phyloP scores from a whole-genome alignment of 2,888 invertebrate species.

The Flexamia atlantica region DNA sequence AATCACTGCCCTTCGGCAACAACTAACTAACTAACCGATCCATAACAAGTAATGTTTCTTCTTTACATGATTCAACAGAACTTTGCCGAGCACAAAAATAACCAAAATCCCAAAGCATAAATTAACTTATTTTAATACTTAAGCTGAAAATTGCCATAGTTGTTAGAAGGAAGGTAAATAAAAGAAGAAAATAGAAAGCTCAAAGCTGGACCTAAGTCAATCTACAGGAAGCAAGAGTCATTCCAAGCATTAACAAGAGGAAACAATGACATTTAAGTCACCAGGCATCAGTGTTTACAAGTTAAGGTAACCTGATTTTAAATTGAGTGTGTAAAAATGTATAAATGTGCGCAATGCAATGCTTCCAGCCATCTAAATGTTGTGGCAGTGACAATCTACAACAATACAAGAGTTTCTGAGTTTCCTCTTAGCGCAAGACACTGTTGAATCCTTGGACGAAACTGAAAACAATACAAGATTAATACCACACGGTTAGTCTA shows the following conservation, averaged over 20 bases:
- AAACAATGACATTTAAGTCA: slow-evolving; percentile 64
- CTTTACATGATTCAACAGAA: slow-evolving; percentile 58
- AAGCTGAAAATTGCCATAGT: slow-evolving; percentile 31
- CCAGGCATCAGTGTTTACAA: slow-evolving; percentile 62
- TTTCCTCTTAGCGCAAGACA: slow-evolving; percentile 63
- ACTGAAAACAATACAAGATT: slow-evolving; percentile 60
- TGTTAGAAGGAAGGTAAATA: slow-evolving; percentile 49
- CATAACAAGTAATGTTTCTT: not conserved
- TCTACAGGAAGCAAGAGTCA: slow-evolving; percentile 62
- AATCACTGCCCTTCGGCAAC: slow-evolving; percentile 18
- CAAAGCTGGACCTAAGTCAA: slow-evolving; percentile 57
- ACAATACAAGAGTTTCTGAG: slow-evolving; percentile 35
- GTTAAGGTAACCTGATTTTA: slow-evolving; percentile 6
- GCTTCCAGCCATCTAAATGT: slow-evolving; percentile 63
- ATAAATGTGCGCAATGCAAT: slow-evolving; percentile 47
- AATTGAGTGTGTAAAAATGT: slow-evolving; percentile 7
- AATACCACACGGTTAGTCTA: slow-evolving; percentile 49
- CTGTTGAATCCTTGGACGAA: slow-evolving; percentile 63
- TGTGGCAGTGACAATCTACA: slow-evolving; percentile 60
- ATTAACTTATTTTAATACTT: slow-evolving; percentile 32
- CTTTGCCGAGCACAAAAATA: slow-evolving; percentile 55
- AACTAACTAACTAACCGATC: slow-evolving; percentile 16
- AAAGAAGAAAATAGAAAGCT: slow-evolving; percentile 50
- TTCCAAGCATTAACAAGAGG: slow-evolving; percentile 63
- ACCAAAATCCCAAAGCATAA: slow-evolving; percentile 51